Evolutionary conservation across 2,113 vertebrate genomes (phyloP).

Genomic region (Phoenicopterus ruber): DNA sequence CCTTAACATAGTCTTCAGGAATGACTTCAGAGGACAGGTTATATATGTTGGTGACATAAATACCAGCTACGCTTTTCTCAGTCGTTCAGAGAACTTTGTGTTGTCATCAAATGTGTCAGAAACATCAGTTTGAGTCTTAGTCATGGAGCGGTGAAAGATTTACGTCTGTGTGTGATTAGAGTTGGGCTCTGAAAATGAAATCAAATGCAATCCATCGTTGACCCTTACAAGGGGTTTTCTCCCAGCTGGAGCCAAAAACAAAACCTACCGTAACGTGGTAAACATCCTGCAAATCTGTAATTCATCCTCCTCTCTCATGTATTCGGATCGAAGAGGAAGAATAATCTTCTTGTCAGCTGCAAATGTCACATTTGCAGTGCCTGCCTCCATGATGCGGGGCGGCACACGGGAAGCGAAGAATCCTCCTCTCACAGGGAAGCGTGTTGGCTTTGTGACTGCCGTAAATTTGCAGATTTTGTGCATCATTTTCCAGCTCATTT

Average conservation of each 20-base stretch:
- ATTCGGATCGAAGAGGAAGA: background rate
- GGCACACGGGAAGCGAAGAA: background rate
- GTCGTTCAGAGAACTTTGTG: background rate
- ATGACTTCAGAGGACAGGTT: background rate
- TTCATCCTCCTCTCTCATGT: background rate
- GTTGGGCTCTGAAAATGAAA: background rate
- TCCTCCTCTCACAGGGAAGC: background rate
- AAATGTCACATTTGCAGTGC: background rate
- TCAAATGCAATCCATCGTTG: background rate
- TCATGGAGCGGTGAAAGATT: background rate
- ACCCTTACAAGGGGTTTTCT: background rate
- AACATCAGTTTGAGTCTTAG: background rate
- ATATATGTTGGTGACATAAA: background rate
- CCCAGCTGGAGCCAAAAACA: background rate
- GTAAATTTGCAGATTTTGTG: background rate
- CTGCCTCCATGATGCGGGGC: background rate
- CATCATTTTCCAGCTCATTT: background rate
- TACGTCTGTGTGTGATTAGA: background rate
- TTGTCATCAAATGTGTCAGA: background rate
- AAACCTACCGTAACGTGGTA: background rate
- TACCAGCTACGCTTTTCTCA: background rate
- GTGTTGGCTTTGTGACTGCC: background rate
- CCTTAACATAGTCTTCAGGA: constrained; percentile 3
- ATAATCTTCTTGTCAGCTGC: background rate
- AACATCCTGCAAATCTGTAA: background rate